phyloP scores from a whole-genome alignment of 2,797 vertebrate species.

The Phylloscopus collybita region DNA sequence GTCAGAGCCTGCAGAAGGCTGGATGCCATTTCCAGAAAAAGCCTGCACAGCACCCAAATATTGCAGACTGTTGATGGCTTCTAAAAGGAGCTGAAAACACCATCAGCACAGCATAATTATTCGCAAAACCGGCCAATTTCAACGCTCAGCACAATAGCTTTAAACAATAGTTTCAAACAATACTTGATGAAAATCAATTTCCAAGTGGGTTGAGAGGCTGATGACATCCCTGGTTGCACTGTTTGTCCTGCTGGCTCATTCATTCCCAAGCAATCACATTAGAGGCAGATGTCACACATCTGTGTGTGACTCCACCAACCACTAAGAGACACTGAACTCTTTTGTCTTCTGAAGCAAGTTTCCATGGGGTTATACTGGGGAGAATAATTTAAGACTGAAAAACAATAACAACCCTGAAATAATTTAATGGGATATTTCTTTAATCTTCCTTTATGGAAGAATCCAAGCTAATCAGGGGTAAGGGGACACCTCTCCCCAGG shows the following conservation, averaged over 20 bases:
- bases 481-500: neutral
- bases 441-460: constrained; percentile 18
- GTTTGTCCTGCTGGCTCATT: neutral
- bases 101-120: constrained; percentile 1
- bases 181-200: constrained; percentile 47
- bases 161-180: constrained; percentile 42
- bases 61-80: constrained; percentile 33
- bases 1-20: neutral
- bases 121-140: neutral
- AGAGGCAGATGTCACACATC: constrained; percentile 26
- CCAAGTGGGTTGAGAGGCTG: constrained; percentile 5
- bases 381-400: constrained; percentile 28
- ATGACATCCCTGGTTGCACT: neutral
- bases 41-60: neutral
- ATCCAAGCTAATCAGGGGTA: neutral
- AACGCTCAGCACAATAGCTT: neutral
- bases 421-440: neutral
- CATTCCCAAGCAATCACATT: constrained; percentile 7
- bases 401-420: neutral
- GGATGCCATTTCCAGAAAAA: constrained; percentile 1
- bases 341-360: constrained; percentile 13
- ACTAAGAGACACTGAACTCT: neutral
- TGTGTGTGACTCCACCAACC: neutral
- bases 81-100: constrained; percentile 34
- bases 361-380: neutral